Evolutionary conservation across 2,888 invertebrate genomes (phyloP).

Genomic region (Pomacea canaliculata): DNA sequence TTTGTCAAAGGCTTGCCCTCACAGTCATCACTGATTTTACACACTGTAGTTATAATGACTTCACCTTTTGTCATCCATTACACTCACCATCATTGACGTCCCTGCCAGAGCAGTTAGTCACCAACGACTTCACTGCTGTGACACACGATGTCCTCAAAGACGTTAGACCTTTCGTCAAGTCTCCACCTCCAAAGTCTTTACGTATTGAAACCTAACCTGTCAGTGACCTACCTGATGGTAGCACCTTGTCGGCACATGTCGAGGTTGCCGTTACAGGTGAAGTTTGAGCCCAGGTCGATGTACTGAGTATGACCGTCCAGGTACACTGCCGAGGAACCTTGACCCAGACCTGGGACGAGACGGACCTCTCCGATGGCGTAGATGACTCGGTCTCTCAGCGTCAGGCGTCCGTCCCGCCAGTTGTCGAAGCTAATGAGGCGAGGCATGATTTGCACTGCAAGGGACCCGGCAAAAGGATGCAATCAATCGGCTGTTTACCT

Average conservation of each 20-base stretch:
- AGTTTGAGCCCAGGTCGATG: conserved; percentile 59
- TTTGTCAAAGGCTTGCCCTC: no score
- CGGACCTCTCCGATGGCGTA: conserved; percentile 42
- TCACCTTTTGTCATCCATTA: no score
- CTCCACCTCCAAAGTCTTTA: no score
- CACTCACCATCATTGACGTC: no score
- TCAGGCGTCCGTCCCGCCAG: conserved; percentile 28
- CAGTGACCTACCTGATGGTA: conserved; percentile 46
- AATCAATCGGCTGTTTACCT: no score
- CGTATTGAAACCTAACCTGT: no score
- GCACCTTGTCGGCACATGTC: conserved; percentile 63
- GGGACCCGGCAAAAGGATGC: neutral
- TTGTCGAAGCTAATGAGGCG: conserved; percentile 29
- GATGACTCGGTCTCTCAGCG: conserved; percentile 44
- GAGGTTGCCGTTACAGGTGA: conserved; percentile 63
- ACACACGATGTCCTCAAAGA: no score
- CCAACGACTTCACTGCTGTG: no score
- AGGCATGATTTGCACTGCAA: conserved; percentile 32
- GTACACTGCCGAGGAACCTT: conserved; percentile 41
- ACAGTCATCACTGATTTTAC: no score
- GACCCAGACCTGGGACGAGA: conserved; percentile 37
- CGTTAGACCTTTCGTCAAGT: no score
- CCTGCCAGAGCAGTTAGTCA: no score
- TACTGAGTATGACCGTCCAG: conserved; percentile 62
- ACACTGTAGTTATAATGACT: no score